Evolutionary conservation across 35 echinoderm and acorn worm genomes (phyloP).

Genomic region (Ophioderma brevispina): DNA sequence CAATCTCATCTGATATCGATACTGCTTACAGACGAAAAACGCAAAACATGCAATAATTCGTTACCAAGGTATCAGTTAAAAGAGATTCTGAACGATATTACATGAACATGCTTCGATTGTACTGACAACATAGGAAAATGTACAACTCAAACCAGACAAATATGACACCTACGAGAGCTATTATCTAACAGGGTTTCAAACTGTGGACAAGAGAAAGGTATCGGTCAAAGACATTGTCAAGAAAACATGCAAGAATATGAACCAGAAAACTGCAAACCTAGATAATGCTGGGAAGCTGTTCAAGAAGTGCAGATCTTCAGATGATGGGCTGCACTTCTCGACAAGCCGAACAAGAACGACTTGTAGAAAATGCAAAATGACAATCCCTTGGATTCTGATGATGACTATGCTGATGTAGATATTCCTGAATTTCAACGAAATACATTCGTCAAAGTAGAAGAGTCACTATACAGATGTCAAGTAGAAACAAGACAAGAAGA

Average conservation of each 20-base stretch:
- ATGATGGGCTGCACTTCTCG: slow-evolving; percentile 61
- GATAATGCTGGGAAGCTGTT: slow-evolving; percentile 34
- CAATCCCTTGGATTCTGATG: background rate
- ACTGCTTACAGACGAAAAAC: slow-evolving; percentile 43
- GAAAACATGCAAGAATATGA: background rate
- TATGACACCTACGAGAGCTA: slow-evolving; percentile 22
- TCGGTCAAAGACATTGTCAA: background rate
- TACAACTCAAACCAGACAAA: slow-evolving; percentile 39
- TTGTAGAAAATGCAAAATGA: background rate
- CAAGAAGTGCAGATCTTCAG: slow-evolving; percentile 29
- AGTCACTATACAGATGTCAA: background rate
- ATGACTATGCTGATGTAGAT: slow-evolving; percentile 24
- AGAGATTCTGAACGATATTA: slow-evolving; percentile 36
- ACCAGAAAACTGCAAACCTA: background rate
- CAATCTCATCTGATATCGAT: slow-evolving; percentile 24
- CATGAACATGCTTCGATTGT: slow-evolving; percentile 37
- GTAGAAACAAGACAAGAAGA: background rate
- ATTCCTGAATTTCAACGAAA: slow-evolving; percentile 47
- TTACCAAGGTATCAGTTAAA: slow-evolving; percentile 21
- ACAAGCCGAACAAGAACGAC: slow-evolving; percentile 50
- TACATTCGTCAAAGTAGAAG: background rate
- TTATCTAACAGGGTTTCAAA: slow-evolving; percentile 9
- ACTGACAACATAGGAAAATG: slow-evolving; percentile 29
- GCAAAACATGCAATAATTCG: slow-evolving; percentile 31
- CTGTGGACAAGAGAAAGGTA: slow-evolving; percentile 12